Percentiles rank a stretch among this genome's conserved stretches.
Conservation (phyloP, 2,888 invertebrate genomes). For the Drosophila longiperda region DNA sequence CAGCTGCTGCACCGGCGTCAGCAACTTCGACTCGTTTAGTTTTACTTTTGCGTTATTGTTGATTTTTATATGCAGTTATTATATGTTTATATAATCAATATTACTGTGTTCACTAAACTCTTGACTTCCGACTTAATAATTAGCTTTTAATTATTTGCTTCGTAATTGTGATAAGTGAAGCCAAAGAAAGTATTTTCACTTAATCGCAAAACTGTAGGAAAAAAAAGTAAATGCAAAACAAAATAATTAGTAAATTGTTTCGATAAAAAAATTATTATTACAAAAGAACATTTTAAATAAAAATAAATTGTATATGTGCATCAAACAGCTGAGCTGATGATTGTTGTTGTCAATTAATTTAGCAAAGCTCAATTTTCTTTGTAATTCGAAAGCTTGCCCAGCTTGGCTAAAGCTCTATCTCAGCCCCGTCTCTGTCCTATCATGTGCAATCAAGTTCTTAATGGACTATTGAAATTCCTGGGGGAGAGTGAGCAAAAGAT, state of each 20-base stretch:
- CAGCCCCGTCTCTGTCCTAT: background rate
- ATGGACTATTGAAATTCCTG: background rate
- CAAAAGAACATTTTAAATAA: slow-evolving; percentile 8
- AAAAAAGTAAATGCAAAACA: slow-evolving; percentile 1
- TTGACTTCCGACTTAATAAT: slow-evolving; percentile 32
- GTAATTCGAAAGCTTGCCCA: background rate
- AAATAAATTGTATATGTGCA: background rate
- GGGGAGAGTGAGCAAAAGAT: background rate
- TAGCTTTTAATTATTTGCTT: slow-evolving; percentile 38
- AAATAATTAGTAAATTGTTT: background rate
- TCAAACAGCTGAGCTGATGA: background rate
- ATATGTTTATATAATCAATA: slow-evolving; percentile 33
- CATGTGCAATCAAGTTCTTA: background rate
- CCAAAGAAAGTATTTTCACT: slow-evolving; percentile 18
- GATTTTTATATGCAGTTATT: slow-evolving; percentile 27
- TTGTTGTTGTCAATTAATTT: background rate
- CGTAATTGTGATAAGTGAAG: slow-evolving; percentile 29
- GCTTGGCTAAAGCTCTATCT: background rate
- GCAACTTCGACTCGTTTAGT: slow-evolving; percentile 51
- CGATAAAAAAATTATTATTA: slow-evolving; percentile 3
- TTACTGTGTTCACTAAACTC: slow-evolving; percentile 33
- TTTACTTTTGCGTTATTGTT: slow-evolving; percentile 34
- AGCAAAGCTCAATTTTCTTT: background rate
- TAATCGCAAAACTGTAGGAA: slow-evolving; percentile 33
- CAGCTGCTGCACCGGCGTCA: slow-evolving; percentile 46